phyloP scores from a whole-genome alignment of 1,140 invertebrate genomes.

The Pseudomyrmex concolor region DNA sequence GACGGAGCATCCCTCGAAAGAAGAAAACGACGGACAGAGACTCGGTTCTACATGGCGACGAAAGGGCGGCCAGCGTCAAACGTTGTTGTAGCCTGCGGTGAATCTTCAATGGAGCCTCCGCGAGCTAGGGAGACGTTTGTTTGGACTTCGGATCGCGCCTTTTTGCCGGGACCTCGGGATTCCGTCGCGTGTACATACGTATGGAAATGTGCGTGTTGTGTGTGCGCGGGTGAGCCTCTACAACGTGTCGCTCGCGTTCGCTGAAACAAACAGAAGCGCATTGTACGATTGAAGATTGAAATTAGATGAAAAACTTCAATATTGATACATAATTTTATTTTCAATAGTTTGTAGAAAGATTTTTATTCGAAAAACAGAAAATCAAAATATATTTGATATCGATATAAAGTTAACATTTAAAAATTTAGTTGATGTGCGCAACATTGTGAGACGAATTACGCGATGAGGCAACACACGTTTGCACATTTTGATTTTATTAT shows the following conservation, averaged over 20 bases:
- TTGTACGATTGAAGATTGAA: not conserved
- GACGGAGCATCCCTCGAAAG: slow-evolving; percentile 48
- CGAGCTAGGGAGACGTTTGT: slow-evolving; percentile 65
- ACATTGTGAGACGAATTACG: too few relatives aligned
- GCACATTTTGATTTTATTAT: not conserved
- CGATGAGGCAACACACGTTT: not conserved
- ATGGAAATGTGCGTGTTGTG: slow-evolving; percentile 1
- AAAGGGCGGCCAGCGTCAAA: slow-evolving; percentile 56
- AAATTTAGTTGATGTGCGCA: not conserved
- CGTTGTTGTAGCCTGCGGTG: slow-evolving; percentile 72
- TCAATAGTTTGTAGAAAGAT: not conserved
- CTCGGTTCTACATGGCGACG: slow-evolving; percentile 25
- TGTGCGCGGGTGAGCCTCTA: not conserved
- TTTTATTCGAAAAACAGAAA: not conserved
- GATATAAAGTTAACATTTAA: too few relatives aligned
- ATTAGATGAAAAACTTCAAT: not conserved
- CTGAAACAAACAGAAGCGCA: not conserved
- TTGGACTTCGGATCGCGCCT: slow-evolving; percentile 81
- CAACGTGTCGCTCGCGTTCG: not conserved
- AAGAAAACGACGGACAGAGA: slow-evolving; percentile 33
- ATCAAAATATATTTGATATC: not conserved
- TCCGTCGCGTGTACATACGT: slow-evolving; percentile 37
- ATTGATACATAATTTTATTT: not conserved
- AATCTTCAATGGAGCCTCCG: slow-evolving; percentile 78
- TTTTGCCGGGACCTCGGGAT: slow-evolving; percentile 29